A percentile compares a stretch with the other conserved stretches of the same genome.
Conservation (phyloP, 2,113 vertebrate species). For the Brachyhypopomus gauderio region DNA sequence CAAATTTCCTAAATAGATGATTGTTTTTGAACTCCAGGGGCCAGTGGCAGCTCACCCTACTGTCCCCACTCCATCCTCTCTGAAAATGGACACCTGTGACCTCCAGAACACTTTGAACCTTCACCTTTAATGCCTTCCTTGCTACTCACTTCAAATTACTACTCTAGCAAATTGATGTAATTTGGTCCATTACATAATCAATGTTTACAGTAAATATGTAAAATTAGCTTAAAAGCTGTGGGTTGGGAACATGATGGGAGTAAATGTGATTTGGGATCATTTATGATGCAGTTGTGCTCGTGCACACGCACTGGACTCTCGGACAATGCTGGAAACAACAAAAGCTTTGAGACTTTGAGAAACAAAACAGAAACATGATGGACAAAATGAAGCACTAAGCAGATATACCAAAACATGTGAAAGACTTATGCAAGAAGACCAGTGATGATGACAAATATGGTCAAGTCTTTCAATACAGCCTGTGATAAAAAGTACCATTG, state of each 20-base stretch:
- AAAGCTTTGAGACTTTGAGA: neutral
- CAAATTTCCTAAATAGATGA: conserved; percentile 40
- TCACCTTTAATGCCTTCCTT: conserved; percentile 17
- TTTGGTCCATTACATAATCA: conserved; percentile 37
- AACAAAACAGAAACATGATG: too few relatives aligned
- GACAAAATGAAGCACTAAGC: neutral
- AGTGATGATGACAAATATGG: too few relatives aligned
- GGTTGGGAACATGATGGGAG: neutral
- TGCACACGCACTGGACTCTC: neutral
- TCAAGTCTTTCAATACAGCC: too few relatives aligned
- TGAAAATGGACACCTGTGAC: conserved; percentile 49
- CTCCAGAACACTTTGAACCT: conserved; percentile 32
- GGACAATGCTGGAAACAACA: neutral
- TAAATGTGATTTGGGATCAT: neutral
- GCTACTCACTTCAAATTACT: conserved; percentile 9
- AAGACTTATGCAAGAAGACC: too few relatives aligned
- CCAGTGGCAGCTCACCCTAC: conserved; percentile 11
- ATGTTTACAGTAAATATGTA: conserved; percentile 14
- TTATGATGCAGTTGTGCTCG: neutral
- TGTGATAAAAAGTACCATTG: too few relatives aligned
- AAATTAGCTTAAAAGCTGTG: conserved; percentile 2
- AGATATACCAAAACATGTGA: too few relatives aligned
- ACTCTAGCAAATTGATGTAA: conserved; percentile 9
- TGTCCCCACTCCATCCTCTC: conserved; percentile 10
- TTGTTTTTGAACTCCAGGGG: conserved; percentile 33